Evolutionary conservation across 2,888 invertebrate species (phyloP).

Genomic region (Diarsia rubi): DNA sequence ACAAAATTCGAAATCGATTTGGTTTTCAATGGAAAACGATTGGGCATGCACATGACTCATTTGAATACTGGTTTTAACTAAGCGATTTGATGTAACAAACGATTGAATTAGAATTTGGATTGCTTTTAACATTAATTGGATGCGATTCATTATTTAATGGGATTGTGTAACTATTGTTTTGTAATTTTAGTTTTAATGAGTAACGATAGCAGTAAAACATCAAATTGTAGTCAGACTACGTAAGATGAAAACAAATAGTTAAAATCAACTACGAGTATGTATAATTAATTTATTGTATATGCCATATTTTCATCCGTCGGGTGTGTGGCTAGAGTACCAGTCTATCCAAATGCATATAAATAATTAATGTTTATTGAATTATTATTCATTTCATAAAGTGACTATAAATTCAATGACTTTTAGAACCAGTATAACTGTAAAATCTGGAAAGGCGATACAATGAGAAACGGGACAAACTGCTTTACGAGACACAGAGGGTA

Average conservation of each 20-base stretch:
- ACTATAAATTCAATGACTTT: not conserved
- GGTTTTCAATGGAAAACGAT: slow-evolving; percentile 47
- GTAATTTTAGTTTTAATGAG: not conserved
- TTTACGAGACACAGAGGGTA: not conserved
- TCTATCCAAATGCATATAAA: not conserved
- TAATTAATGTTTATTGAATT: not conserved
- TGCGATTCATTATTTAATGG: not conserved
- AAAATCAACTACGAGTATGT: too few relatives aligned
- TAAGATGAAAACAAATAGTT: not conserved
- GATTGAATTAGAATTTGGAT: slow-evolving; percentile 33
- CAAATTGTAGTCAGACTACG: not conserved
- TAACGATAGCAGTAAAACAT: not conserved
- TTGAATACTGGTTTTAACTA: slow-evolving; percentile 35
- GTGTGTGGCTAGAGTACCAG: not conserved
- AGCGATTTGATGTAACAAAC: slow-evolving; percentile 40
- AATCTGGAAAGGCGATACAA: not conserved
- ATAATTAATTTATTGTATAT: too few relatives aligned
- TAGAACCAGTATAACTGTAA: not conserved
- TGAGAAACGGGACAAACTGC: not conserved
- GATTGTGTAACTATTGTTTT: not conserved
- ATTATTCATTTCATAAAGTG: not conserved
- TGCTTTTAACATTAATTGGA: slow-evolving; percentile 14
- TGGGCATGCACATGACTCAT: slow-evolving; percentile 21
- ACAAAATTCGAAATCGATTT: slow-evolving; percentile 46
- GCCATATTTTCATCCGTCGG: not conserved